Evolutionary conservation across 2,888 invertebrate species (phyloP).

Genomic region (Drosophila limbata): DNA sequence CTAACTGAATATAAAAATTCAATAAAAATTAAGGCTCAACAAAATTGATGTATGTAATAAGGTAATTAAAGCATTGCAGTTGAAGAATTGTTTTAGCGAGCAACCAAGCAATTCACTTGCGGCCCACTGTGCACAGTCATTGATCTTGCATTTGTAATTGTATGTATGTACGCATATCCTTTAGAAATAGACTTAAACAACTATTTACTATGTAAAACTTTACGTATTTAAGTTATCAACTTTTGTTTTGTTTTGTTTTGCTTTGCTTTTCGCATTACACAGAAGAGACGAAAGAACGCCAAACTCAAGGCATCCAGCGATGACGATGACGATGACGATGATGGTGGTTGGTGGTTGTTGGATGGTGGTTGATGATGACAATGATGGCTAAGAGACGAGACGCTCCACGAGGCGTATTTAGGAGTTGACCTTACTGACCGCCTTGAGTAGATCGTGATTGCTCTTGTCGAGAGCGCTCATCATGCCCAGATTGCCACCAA

Average conservation of each 20-base stretch:
- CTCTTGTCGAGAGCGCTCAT: slow-evolving; percentile 85
- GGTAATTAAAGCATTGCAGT: slow-evolving; percentile 33
- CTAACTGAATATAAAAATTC: slow-evolving; percentile 1
- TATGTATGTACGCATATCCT: slow-evolving; percentile 35
- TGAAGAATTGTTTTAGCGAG: background rate
- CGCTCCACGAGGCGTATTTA: slow-evolving; percentile 74
- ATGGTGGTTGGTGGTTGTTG: slow-evolving; percentile 41
- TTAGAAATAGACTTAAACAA: slow-evolving; percentile 72
- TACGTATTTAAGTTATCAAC: slow-evolving; percentile 84
- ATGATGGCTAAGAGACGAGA: slow-evolving; percentile 8
- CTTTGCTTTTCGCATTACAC: slow-evolving; percentile 49
- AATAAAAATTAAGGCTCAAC: background rate
- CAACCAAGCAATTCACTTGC: slow-evolving; percentile 1
- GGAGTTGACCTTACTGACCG: slow-evolving; percentile 86
- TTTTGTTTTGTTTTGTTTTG: slow-evolving; percentile 64
- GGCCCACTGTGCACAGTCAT: slow-evolving; percentile 42
- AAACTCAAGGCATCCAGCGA: slow-evolving; percentile 58
- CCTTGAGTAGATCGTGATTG: slow-evolving; percentile 85
- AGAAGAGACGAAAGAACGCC: slow-evolving; percentile 66
- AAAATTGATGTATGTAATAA: slow-evolving; percentile 1
- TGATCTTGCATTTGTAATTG: slow-evolving; percentile 27
- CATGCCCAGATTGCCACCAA: slow-evolving; percentile 85
- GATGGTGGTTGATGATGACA: slow-evolving; percentile 16
- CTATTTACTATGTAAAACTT: slow-evolving; percentile 83
- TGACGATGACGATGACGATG: slow-evolving; percentile 33